Base-by-base conservation (phyloP, 2,797 vertebrate genomes). In the Mallotus villosus region DNA sequence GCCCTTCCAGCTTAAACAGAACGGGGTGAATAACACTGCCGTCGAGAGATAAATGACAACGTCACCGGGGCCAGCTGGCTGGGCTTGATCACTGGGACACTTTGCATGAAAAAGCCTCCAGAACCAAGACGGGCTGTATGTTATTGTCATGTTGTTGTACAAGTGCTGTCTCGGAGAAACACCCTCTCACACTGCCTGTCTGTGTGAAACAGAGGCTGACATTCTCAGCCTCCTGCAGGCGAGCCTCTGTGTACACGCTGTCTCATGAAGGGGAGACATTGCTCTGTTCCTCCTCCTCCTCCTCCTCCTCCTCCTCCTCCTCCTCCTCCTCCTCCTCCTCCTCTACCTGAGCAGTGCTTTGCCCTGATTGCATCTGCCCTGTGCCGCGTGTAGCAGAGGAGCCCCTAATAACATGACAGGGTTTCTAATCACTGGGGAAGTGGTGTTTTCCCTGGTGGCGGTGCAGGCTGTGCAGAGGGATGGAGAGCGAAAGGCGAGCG, bases 1-100 rank as follows among this genome's bases (percentile, higher is more conserved):
- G 75, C 68, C 4, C 75, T 24, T 70, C 80, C 74, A 64, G 72
- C 80, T 82, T 81, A 81, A 73, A 77, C 83, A 80, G 74, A 84
- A 78, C 76, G 2, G 21, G 68, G 77, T 73, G 85, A 87, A 76
- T 84, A 80, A 82, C 79, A 74, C 78, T 73, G 78, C 82, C 82
- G 78, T 72, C 74, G 80, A 80, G 87, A 85, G 84, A 89, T 85
- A 84, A 89, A 80, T 84, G 86, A 82, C 37, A 80, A 78, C 75
- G 78, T 75, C 75, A 62, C 58, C 63, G 51, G 81, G 74, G 76
- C 66, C 78, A 74, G 2, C 73, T 71, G 78, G 71, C 76, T 62
- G 27, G 63, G 67, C 69, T 73, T 65, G 76, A 67, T 55, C 55
- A 83, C 74, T 37, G 59, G 71, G 82, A 67, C 80, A 69, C 74